A percentile compares a stretch with the other conserved stretches of the same genome.
Conservation (phyloP, 92 coral and sea anemone species). For the Heteractis magnifica region DNA sequence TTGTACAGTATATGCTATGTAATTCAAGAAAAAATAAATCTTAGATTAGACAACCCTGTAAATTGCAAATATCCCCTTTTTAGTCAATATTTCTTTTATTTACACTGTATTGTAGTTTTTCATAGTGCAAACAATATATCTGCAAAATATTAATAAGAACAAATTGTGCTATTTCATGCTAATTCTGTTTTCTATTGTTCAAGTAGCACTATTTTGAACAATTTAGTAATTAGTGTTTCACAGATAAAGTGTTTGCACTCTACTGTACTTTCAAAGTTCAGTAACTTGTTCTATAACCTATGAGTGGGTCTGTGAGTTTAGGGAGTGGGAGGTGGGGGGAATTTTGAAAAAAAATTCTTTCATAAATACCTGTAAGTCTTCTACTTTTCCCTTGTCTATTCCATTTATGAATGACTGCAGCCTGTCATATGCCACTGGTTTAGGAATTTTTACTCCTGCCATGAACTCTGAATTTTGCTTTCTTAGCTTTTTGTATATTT, state of each 20-base stretch:
- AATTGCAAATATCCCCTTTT: neutral
- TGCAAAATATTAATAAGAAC: too few relatives aligned
- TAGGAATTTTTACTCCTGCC: constrained; percentile 19
- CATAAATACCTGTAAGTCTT: constrained; percentile 30
- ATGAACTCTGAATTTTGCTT: constrained; percentile 10
- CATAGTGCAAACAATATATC: neutral
- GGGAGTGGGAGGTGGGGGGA: neutral
- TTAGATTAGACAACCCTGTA: neutral
- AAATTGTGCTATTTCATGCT: neutral
- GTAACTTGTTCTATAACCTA: neutral
- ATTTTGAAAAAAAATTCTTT: neutral
- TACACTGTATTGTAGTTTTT: neutral
- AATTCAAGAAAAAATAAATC: neutral
- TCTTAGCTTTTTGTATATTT: constrained; percentile 30
- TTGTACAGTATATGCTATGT: neutral
- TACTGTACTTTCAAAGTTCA: too few relatives aligned
- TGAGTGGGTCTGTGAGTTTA: neutral
- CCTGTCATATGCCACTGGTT: constrained; percentile 29
- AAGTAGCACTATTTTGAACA: too few relatives aligned
- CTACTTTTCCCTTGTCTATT: constrained; percentile 24
- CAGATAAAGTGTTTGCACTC: too few relatives aligned
- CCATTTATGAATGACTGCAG: constrained; percentile 18
- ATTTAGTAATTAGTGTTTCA: too few relatives aligned
- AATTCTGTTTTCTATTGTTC: neutral
- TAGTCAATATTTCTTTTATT: neutral